phyloP scores from a whole-genome alignment of 2,113 vertebrate genomes.

The Apodemus speciosus region DNA sequence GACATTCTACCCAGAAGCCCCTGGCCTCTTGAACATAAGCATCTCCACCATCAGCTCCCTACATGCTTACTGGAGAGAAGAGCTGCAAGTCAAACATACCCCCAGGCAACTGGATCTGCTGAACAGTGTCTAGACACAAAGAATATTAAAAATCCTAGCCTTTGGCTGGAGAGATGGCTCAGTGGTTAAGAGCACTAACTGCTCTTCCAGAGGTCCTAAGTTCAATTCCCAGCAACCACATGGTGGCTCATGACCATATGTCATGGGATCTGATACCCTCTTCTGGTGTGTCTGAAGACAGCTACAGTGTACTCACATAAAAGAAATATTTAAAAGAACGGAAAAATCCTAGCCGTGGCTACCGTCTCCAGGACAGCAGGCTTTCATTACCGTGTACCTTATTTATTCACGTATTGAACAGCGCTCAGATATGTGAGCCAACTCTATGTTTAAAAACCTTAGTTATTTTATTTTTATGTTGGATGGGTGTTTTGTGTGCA shows the following conservation, averaged over 20 bases:
- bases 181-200: no score
- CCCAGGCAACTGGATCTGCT: no score
- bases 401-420: rapidly evolving
- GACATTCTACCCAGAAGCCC: neutral
- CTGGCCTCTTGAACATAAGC: neutral
- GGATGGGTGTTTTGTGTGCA: neutral
- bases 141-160: neutral
- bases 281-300: no score
- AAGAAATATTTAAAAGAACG: no score
- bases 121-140: neutral
- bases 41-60: neutral
- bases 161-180: no score
- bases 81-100: neutral
- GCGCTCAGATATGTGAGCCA: neutral
- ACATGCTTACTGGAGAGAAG: no score
- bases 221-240: no score
- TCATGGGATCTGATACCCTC: no score
- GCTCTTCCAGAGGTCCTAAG: no score
- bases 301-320: no score
- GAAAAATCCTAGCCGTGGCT: neutral
- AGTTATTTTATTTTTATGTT: neutral
- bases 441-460: rapidly evolving
- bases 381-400: rapidly evolving
- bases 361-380: rapidly evolving
- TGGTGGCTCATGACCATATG: no score